Evolutionary conservation across 2,888 invertebrate species (phyloP).

Genomic region (Lycophotia porphyrea): DNA sequence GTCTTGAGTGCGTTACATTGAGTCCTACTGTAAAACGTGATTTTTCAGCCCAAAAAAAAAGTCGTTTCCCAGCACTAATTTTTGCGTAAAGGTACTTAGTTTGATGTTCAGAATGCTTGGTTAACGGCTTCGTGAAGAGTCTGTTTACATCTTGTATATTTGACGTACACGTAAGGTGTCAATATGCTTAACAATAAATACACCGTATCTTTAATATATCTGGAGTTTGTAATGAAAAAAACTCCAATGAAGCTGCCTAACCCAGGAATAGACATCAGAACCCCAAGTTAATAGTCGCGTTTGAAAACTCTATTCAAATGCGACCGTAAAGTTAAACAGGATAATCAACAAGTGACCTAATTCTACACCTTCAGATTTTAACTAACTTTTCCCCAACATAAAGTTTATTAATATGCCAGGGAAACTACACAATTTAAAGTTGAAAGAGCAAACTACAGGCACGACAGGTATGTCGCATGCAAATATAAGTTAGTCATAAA

Average conservation of each 20-base stretch:
- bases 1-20: too few species aligned
- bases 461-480: constrained; percentile 13
- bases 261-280: not conserved
- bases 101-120: too few species aligned
- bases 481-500: constrained; percentile 36
- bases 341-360: not conserved
- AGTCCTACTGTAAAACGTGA: too few species aligned
- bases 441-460: not conserved
- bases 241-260: not conserved
- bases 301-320: not conserved
- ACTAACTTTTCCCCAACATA: not conserved
- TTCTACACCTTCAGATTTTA: constrained; percentile 2
- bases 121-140: not conserved
- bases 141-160: not conserved
- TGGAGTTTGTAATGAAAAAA: not conserved
- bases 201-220: not conserved
- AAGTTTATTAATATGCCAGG: constrained; percentile 9
- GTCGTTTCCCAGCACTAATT: too few species aligned
- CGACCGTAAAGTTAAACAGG: not conserved
- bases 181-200: too few species aligned
- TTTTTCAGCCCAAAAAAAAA: too few species aligned
- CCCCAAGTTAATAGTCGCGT: not conserved
- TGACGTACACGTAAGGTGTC: not conserved
- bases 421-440: not conserved
- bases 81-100: too few species aligned